Evolutionary conservation across 1,140 invertebrate species (phyloP).

Genomic region (Eubasilissa regina): DNA sequence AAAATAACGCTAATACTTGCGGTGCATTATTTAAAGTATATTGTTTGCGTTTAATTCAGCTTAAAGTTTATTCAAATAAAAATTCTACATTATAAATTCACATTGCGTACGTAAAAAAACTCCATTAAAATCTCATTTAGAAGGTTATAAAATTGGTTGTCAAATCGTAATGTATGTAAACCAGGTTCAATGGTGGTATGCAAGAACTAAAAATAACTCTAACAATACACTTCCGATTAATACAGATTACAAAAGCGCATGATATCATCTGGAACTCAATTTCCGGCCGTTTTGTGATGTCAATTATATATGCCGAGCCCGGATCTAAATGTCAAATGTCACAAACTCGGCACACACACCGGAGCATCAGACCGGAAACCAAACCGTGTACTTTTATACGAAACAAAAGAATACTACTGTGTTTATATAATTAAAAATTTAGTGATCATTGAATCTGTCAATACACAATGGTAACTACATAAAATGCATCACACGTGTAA

Average conservation of each 20-base stretch:
- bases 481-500: background rate
- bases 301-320: constrained; percentile 32
- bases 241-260: constrained; percentile 31
- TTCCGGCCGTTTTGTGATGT: constrained; percentile 37
- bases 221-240: constrained; percentile 42
- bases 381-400: background rate
- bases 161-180: background rate
- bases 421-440: background rate
- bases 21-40: too few species aligned
- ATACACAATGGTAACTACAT: background rate
- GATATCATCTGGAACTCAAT: constrained; percentile 42
- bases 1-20: too few species aligned
- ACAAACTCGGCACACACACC: constrained; percentile 25
- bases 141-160: too few species aligned
- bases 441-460: background rate
- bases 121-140: background rate
- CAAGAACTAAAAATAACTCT: constrained; percentile 5
- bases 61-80: too few species aligned
- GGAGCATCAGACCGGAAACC: background rate
- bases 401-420: background rate
- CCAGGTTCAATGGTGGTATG: background rate
- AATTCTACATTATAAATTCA: too few species aligned
- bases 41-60: too few species aligned
- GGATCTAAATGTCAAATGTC: constrained; percentile 29
- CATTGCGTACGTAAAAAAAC: too few species aligned